Conservation (phyloP, 2,888 invertebrate species). For the Leptopilina syphax region DNA sequence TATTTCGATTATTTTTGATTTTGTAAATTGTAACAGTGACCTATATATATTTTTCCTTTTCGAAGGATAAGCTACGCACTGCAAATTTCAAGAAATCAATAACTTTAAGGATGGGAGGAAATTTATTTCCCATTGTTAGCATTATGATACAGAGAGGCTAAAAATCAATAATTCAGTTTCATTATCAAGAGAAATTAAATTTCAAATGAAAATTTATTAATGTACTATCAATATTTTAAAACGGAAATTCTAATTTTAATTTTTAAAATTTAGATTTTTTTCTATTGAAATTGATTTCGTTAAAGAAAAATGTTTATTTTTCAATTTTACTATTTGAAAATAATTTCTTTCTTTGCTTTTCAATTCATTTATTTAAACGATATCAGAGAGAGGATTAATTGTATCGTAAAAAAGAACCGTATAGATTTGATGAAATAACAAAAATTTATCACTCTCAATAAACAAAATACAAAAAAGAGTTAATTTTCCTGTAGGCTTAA, state of each 20-base stretch:
- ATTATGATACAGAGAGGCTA: not conserved
- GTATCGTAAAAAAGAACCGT: too few species aligned
- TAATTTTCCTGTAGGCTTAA: not conserved
- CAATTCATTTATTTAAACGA: too few species aligned
- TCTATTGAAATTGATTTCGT: too few species aligned
- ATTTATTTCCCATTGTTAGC: not conserved
- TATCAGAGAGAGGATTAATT: too few species aligned
- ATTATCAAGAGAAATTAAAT: too few species aligned
- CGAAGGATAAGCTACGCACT: not conserved
- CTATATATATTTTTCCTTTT: not conserved
- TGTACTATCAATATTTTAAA: too few species aligned
- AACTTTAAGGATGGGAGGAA: not conserved
- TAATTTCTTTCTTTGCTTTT: too few species aligned
- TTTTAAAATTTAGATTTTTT: too few species aligned
- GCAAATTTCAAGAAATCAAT: conserved; percentile 1
- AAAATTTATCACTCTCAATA: not conserved
- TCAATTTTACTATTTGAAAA: too few species aligned
- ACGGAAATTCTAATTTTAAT: too few species aligned
- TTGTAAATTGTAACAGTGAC: not conserved
- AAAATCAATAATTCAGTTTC: not conserved
- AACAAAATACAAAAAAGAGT: not conserved
- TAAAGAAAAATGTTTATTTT: too few species aligned
- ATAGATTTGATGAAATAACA: not conserved
- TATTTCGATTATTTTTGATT: not conserved
- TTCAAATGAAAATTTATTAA: too few species aligned